Evolutionary conservation across 2,113 vertebrate genomes (phyloP), one percentile per base, ranked within the genome.

Genomic region (Cephalopholis sonnerati): DNA sequence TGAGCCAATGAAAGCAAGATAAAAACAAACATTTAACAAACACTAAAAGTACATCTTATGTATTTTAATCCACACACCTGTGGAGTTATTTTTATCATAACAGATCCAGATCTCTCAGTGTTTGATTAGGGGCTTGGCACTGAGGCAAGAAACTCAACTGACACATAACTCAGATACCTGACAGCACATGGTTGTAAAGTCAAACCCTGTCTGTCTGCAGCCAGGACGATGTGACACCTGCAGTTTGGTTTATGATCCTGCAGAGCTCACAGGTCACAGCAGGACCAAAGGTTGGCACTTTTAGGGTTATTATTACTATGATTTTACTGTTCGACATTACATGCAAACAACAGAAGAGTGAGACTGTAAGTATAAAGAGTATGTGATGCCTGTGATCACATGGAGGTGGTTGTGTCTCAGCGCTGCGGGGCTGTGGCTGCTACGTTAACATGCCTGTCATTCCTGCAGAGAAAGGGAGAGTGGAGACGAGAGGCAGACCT

Each of bases 401-500:
- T 20, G 27, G 69, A 27, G 39, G 79, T 18, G 73, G 85, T 83
- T 41, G 85, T 81, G 87, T 81, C 69, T 12, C 48, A 29, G 39
- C 0, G 57, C 59, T 44, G n/a, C 70, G 41, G 54, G 71, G 83
- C 36, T 68, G 88, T 83, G 87, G 70, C 81, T 79, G 54, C 39
- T 18, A 51, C 8, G 2, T 16, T 18, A 36, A 80, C 88, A 93
- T 87, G 87, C 84, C 63, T 25, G 18, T 65, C 88, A 91, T 94
- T 84, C 87, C 80, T 72, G 16, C 76, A 77, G 25, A 76, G 61
- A 91, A 70, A 79, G 54, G 8, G 69, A 76, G 39, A 81, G 44
- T 25, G 5, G 5, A 75, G 39, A 10, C 24, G 44, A 77, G 4
- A 15, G 64, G 24, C 15, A 24, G 7, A 53, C 57, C n/a, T 29